These are phyloP conservation scores for Orchesella cincta DNA, from an alignment of 1,140 invertebrate genomes.

Conservation along the genomic window DNA sequence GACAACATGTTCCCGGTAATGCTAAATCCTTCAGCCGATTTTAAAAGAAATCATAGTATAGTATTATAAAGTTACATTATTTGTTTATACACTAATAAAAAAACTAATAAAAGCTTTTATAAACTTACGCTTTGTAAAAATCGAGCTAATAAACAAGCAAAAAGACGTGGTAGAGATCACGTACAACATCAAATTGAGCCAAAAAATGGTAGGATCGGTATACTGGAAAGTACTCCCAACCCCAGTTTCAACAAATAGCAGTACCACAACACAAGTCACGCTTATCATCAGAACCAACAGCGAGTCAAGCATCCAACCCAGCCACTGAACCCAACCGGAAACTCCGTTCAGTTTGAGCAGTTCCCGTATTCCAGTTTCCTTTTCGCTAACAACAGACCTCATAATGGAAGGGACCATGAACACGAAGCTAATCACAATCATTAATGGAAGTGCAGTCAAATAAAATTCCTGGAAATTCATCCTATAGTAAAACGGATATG, in stretches of 20 bases:
- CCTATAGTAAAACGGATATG: no score
- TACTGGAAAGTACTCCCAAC: slow-evolving; percentile 34
- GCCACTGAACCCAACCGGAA: slow-evolving; percentile 39
- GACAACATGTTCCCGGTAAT: no score
- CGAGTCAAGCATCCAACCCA: slow-evolving; percentile 46
- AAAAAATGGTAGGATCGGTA: slow-evolving; percentile 37
- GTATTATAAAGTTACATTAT: no score
- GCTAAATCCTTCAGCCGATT: no score
- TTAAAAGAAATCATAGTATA: no score
- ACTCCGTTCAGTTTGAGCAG: slow-evolving; percentile 46
- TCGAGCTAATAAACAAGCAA: slow-evolving; percentile 42
- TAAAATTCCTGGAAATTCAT: no score
- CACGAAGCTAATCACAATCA: no score
- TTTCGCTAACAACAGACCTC: no score
- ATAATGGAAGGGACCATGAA: no score
- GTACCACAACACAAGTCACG: slow-evolving; percentile 32
- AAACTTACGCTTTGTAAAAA: slow-evolving; percentile 44
- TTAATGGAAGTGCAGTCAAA: no score
- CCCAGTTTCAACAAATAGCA: slow-evolving; percentile 42
- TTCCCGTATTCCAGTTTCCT: slow-evolving; percentile 19
- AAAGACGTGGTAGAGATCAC: slow-evolving; percentile 36
- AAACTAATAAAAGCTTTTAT: neutral
- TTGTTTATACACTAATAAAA: no score
- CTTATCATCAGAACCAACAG: slow-evolving; percentile 35
- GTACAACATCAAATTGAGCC: slow-evolving; percentile 39